Base-by-base conservation (phyloP, 2,888 invertebrate species). In the Rhamphomyia laevipes region DNA sequence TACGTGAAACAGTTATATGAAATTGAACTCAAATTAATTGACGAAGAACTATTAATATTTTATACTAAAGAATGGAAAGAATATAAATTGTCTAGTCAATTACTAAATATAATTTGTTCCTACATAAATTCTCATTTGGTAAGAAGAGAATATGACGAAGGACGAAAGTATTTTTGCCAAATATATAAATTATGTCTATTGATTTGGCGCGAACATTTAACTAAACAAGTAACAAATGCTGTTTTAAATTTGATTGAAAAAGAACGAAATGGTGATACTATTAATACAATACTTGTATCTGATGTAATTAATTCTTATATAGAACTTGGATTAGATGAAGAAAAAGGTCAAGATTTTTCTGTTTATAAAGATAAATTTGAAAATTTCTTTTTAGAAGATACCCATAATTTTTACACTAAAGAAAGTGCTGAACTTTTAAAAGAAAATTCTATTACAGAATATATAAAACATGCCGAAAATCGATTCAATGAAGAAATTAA, bases 41-140 rank as follows among this genome's bases (percentile, higher is more conserved):
- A 94, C 57, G 97, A 97, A 68, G 91, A 93, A 61, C 91, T 99
- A 4, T 74, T 99, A 27, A 84, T 88, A 52, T 96, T 94, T 74
- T 99, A 99, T 74, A 96, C 95, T 17, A 82, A 84, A 60, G 91
- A 95, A 64, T 99, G 99, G 99, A 94, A 94, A 67, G 90, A 94
- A 63, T 99, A 95, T 71, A 93, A 94, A 71, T 96, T 97, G 74
- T 94, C 94, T 48, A 93, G 93, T 57, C 89, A 92, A 65, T 97
- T 97, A 7, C 77, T 99, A 35, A 92, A 99, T 73, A 97, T 97
- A 1, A 93, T 99, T 49, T 97, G 96, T 74, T 82, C 92, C 1
- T 99, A 99, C 73, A 77, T 99, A 42, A 99, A 99, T 76, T 79
- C 99, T 59, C 97, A 99, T 69, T 99, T 99, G 99, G 99, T 99